A percentile compares a stretch with the other conserved stretches of the same genome.
phyloP scores from a whole-genome alignment of 2,113 vertebrate species.

The Varanus salvator region DNA sequence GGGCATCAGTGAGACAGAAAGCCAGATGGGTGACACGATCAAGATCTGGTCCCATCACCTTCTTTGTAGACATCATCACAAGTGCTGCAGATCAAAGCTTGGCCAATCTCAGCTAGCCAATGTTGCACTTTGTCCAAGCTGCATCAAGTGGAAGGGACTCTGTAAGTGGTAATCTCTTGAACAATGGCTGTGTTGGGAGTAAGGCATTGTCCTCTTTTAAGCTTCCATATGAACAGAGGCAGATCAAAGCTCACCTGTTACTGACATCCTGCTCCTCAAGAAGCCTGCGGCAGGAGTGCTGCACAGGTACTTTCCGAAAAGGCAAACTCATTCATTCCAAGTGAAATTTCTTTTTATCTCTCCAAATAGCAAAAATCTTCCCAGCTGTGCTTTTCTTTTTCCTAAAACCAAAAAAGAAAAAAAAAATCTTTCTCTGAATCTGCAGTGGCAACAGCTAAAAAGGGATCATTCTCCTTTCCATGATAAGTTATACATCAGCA shows the following conservation, averaged over 20 bases:
- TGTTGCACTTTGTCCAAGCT: background rate
- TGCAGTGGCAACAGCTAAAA: constrained; percentile 6
- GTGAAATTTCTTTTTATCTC: constrained; percentile 26
- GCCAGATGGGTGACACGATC: background rate
- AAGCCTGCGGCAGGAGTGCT: background rate
- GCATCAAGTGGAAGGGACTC: background rate
- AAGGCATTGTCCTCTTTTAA: background rate
- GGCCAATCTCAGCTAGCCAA: background rate
- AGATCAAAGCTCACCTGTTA: constrained; percentile 6
- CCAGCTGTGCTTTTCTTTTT: background rate
- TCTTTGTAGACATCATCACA: background rate
- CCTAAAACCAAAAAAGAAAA: background rate
- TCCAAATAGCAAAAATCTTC: constrained; percentile 15
- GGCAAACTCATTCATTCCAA: constrained; percentile 14
- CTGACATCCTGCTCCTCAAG: background rate
- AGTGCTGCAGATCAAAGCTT: background rate
- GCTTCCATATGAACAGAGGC: background rate
- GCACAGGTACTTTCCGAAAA: constrained; percentile 3
- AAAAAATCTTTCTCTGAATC: background rate
- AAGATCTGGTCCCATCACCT: background rate
- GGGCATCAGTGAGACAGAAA: background rate
- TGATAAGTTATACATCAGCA: constrained; percentile 1
- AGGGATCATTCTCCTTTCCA: background rate
- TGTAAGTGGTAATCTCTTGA: background rate
- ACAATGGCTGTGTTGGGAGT: background rate